These are phyloP conservation scores for Zonitis immaculata DNA, from an alignment of 2,888 invertebrate species.

Conservation along the genomic window DNA sequence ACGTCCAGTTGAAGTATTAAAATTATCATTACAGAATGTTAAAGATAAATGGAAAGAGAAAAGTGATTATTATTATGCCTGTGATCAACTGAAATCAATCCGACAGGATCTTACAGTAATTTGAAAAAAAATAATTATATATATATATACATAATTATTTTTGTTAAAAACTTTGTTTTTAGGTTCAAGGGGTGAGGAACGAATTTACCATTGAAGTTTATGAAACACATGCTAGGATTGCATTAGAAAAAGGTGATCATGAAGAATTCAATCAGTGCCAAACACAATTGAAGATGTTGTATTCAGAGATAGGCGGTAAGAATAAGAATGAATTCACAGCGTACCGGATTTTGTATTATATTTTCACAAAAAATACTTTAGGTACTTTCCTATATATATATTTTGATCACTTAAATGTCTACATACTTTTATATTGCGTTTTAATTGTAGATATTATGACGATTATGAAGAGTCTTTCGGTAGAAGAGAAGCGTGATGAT, in stretches of 20 bases:
- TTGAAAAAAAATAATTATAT: too few species aligned
- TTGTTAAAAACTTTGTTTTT: constrained; percentile 26
- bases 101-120: constrained; percentile 96
- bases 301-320: constrained; percentile 67
- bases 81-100: constrained; percentile 98
- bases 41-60: constrained; percentile 86
- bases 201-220: constrained; percentile 96
- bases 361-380: constrained; percentile 95
- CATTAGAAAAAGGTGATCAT: constrained; percentile 96
- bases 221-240: constrained; percentile 97
- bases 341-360: constrained; percentile 94
- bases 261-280: constrained; percentile 99
- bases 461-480: constrained; percentile 74
- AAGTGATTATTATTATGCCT: constrained; percentile 93
- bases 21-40: constrained; percentile 81
- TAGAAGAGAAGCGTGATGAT: constrained; percentile 72
- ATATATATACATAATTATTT: too few species aligned
- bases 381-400: constrained; percentile 56
- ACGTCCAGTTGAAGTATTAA: constrained; percentile 82
- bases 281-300: constrained; percentile 94
- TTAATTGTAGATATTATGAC: constrained; percentile 89
- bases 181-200: constrained; percentile 95
- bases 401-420: too few species aligned
- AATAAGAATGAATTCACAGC: constrained; percentile 92
- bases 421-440: constrained; percentile 28